Evolutionary conservation across 92 coral and sea anemone genomes (phyloP).

Genomic region (Actinostola sp.): DNA sequence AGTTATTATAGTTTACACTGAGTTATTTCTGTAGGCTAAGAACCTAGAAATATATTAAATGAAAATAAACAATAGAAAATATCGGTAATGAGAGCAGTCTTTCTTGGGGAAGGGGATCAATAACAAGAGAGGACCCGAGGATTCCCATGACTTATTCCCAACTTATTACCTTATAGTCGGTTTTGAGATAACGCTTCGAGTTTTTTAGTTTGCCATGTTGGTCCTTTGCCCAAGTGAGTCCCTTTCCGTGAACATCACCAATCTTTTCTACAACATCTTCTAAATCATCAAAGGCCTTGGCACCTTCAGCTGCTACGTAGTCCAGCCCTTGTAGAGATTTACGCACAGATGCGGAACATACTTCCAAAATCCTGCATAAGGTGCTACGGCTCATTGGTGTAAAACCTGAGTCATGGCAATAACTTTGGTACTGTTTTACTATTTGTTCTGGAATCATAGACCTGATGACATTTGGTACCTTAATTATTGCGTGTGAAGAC

Average conservation of each 20-base stretch:
- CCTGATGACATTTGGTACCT: conserved; percentile 56
- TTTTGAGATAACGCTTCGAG: conserved; percentile 50
- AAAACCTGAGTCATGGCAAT: conserved; percentile 40
- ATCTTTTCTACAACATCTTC: conserved; percentile 55
- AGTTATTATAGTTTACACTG: not conserved
- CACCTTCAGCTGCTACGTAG: conserved; percentile 6
- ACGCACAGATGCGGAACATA: conserved; percentile 53
- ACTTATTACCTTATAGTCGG: conserved; percentile 46
- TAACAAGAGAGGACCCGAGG: not conserved
- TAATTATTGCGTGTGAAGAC: conserved; percentile 40
- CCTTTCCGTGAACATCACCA: conserved; percentile 46
- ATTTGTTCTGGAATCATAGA: conserved; percentile 50
- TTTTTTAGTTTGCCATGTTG: conserved; percentile 41
- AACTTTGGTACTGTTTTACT: conserved; percentile 39
- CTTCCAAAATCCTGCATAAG: conserved; percentile 45
- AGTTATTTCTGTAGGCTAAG: not conserved
- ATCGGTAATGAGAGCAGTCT: not conserved
- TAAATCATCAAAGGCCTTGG: conserved; percentile 55
- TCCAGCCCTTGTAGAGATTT: conserved; percentile 45
- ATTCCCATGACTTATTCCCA: not conserved
- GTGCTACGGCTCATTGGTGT: conserved; percentile 55
- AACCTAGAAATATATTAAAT: not conserved
- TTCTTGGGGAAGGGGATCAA: not conserved
- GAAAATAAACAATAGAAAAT: not conserved
- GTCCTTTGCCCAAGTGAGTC: conserved; percentile 51